These are phyloP conservation scores for Thripadectes ignobilis DNA, from an alignment of 2,797 vertebrate species.

Conservation along the genomic window DNA sequence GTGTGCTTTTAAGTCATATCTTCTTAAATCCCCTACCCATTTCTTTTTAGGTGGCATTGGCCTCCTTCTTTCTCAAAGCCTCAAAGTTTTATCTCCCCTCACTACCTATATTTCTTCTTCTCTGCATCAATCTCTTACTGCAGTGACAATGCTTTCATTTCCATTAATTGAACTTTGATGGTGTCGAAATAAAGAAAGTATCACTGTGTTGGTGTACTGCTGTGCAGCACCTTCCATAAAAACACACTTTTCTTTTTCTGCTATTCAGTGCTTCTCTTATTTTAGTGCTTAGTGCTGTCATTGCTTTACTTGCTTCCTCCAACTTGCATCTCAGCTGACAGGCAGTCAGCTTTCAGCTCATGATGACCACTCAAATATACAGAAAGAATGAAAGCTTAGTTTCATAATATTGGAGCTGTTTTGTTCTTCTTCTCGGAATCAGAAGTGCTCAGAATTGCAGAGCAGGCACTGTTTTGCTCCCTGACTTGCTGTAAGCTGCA, in stretches of 20 bases:
- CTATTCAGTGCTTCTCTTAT: conserved; percentile 26
- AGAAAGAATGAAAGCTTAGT: neutral
- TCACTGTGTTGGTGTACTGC: conserved; percentile 24
- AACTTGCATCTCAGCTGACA: neutral
- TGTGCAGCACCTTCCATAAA: conserved; percentile 47
- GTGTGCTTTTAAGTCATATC: neutral
- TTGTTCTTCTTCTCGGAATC: neutral
- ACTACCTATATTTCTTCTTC: neutral
- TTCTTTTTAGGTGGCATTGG: neutral
- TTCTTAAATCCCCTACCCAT: neutral
- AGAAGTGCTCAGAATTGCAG: neutral
- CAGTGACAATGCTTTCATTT: neutral
- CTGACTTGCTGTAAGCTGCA: neutral
- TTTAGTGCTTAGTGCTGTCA: conserved; percentile 5
- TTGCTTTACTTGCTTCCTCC: neutral
- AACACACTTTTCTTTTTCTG: conserved; percentile 46
- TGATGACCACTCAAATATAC: neutral
- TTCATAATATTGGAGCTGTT: neutral
- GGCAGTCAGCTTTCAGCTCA: conserved; percentile 5
- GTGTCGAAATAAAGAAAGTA: conserved; percentile 58
- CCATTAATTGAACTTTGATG: conserved; percentile 42
- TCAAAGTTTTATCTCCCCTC: neutral
- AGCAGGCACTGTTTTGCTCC: neutral
- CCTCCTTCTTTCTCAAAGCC: neutral
- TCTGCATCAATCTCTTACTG: neutral